Evolutionary conservation across 2,113 vertebrate species (phyloP).

Genomic region (Machaerirhynchus nigripectus): DNA sequence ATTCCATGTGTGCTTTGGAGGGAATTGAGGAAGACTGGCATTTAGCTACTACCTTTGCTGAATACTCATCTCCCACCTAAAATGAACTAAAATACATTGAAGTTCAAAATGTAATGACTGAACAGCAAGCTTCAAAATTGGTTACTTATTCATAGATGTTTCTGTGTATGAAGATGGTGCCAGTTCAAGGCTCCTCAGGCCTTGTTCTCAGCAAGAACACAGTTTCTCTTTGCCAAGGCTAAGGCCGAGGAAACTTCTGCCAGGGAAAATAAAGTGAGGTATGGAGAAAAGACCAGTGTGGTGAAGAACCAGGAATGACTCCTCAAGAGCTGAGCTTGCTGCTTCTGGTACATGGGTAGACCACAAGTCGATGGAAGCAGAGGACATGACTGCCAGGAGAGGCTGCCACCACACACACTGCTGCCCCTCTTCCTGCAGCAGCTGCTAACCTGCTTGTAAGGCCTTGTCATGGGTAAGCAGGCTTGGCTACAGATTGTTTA

Average conservation of each 20-base stretch:
- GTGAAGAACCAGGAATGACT: not conserved
- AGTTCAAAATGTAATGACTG: not conserved
- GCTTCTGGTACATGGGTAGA: not conserved
- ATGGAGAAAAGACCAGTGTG: not conserved
- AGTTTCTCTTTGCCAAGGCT: not conserved
- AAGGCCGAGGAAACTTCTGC: not conserved
- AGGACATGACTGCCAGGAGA: not conserved
- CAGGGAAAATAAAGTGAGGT: not conserved
- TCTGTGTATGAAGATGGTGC: not conserved
- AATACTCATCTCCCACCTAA: not conserved
- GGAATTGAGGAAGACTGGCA: not conserved
- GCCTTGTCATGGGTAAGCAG: not conserved
- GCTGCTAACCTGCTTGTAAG: not conserved
- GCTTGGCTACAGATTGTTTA: not conserved
- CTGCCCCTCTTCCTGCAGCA: not conserved
- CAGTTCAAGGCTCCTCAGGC: not conserved
- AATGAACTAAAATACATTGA: not conserved
- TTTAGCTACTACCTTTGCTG: not conserved
- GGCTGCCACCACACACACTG: not conserved
- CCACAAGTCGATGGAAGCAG: fast-evolving
- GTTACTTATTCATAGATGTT: not conserved
- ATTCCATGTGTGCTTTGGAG: not conserved
- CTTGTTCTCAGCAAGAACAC: not conserved
- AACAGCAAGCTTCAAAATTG: not conserved
- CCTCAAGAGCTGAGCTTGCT: not conserved